Evolutionary conservation across 2,797 vertebrate species (phyloP).

Genomic region (Acipenser ruthenus): DNA sequence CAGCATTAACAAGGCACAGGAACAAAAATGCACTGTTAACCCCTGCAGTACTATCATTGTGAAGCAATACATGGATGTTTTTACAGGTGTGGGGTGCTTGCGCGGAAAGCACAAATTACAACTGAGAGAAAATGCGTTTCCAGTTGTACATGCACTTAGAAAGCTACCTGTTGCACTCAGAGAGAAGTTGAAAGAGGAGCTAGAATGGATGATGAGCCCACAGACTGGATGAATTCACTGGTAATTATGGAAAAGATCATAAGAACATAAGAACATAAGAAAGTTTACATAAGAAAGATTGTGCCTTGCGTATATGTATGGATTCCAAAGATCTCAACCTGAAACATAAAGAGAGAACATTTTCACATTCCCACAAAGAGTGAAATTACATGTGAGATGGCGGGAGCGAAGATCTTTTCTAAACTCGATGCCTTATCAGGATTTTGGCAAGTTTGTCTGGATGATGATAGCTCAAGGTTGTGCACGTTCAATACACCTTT

Average conservation of each 20-base stretch:
- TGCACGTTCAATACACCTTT: neutral
- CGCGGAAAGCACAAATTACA: neutral
- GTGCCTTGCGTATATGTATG: neutral
- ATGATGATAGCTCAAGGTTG: neutral
- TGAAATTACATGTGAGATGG: neutral
- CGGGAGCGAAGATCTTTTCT: neutral
- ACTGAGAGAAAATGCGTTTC: neutral
- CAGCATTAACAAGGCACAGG: no score
- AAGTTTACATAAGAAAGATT: neutral
- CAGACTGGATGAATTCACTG: neutral
- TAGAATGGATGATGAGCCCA: neutral
- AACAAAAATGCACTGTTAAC: no score
- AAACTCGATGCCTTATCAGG: neutral
- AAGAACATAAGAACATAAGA: no score
- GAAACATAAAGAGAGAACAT: constrained; percentile 1
- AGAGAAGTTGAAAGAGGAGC: neutral
- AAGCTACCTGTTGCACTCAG: neutral
- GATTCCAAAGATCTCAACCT: neutral
- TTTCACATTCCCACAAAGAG: neutral
- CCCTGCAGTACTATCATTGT: no score
- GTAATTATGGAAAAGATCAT: neutral
- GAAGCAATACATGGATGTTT: no score
- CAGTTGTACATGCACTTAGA: neutral
- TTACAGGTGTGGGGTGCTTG: no score
- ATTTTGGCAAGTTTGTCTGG: neutral